phyloP scores from a whole-genome alignment of 2,888 invertebrate species.

The Leucania comma region DNA sequence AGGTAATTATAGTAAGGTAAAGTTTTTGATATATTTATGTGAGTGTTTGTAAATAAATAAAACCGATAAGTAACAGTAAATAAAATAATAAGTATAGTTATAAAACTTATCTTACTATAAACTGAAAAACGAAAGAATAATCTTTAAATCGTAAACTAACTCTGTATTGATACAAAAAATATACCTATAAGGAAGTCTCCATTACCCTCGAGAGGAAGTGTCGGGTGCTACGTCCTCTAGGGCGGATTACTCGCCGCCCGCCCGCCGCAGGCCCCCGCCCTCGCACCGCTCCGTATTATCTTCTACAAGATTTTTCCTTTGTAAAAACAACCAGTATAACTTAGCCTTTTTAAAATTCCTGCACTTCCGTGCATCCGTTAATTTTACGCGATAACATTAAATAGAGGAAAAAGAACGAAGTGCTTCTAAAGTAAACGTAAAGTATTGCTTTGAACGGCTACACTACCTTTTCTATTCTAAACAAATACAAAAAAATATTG shows the following conservation, averaged over 20 bases:
- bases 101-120: background rate
- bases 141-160: background rate
- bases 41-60: no score
- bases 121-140: background rate
- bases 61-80: no score
- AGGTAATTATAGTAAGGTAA: no score
- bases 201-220: conserved; percentile 36
- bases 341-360: conserved; percentile 47
- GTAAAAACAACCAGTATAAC: conserved; percentile 54
- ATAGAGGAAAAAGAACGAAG: conserved; percentile 10
- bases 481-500: background rate
- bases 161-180: conserved; percentile 1
- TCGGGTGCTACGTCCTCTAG: conserved; percentile 67
- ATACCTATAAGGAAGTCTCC: conserved; percentile 42
- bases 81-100: no score
- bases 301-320: conserved; percentile 72
- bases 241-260: conserved; percentile 71
- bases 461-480: background rate
- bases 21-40: no score
- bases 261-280: conserved; percentile 65
- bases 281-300: conserved; percentile 79
- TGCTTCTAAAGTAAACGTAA: background rate
- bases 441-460: background rate
- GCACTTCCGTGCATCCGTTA: conserved; percentile 49
- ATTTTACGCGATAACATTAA: conserved; percentile 46